These are phyloP conservation scores for Belonocnema kinseyi DNA, from an alignment of 1,140 invertebrate species.

Conservation along the genomic window DNA sequence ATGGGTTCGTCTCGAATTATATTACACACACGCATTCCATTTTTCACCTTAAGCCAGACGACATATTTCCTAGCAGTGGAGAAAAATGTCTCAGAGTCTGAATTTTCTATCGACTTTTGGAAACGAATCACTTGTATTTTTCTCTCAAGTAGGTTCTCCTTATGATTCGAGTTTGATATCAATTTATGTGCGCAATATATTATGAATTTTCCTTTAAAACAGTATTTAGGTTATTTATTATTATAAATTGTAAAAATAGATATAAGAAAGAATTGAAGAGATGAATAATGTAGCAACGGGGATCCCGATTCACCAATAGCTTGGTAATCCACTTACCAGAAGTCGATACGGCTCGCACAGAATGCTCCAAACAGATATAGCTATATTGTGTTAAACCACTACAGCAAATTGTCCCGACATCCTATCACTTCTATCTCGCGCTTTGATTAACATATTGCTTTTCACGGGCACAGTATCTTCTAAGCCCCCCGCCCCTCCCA, in stretches of 20 bases:
- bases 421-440: constrained; percentile 50
- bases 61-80: background rate
- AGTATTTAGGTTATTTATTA: background rate
- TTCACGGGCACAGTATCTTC: constrained; percentile 31
- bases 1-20: constrained; percentile 11
- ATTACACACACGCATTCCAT: constrained; percentile 10
- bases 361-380: constrained; percentile 51
- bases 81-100: background rate
- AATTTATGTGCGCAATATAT: background rate
- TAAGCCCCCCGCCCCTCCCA: no score
- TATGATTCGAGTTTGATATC: background rate
- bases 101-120: constrained; percentile 4
- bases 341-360: constrained; percentile 54
- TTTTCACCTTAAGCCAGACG: constrained; percentile 18
- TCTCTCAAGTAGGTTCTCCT: background rate
- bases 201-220: no score
- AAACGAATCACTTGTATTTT: constrained; percentile 25
- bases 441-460: constrained; percentile 64
- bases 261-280: constrained; percentile 33
- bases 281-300: constrained; percentile 44
- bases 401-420: constrained; percentile 59
- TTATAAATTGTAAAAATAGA: constrained; percentile 34
- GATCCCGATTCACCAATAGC: constrained; percentile 50
- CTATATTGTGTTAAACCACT: constrained; percentile 55
- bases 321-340: constrained; percentile 60